These are phyloP conservation scores for Siniperca obscura DNA, from an alignment of 2,797 vertebrate species.

Conservation along the genomic window DNA sequence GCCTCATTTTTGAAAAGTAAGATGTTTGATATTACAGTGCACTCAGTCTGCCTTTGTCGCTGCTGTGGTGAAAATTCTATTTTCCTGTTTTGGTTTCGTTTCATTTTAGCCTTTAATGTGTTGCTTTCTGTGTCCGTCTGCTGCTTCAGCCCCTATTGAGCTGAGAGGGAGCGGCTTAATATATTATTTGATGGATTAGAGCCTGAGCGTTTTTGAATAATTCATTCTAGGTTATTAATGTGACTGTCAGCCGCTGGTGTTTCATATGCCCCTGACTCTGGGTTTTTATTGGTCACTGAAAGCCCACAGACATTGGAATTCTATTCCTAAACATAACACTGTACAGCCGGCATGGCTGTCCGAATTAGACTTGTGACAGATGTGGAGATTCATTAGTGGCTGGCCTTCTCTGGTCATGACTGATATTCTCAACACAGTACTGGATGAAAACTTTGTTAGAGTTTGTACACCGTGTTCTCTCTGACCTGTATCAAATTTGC, in stretches of 20 bases:
- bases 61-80: constrained; percentile 48
- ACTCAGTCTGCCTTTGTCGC: constrained; percentile 46
- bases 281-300: constrained; percentile 78
- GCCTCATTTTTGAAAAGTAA: constrained; percentile 49
- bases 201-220: constrained; percentile 84
- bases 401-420: constrained; percentile 39
- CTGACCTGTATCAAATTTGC: constrained; percentile 24
- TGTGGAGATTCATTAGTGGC: constrained; percentile 64
- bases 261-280: constrained; percentile 76
- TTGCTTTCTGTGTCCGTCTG: constrained; percentile 73
- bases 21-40: constrained; percentile 63
- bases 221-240: constrained; percentile 84
- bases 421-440: constrained; percentile 36
- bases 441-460: constrained; percentile 20
- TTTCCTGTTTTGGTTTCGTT: constrained; percentile 58
- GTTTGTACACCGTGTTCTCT: constrained; percentile 23
- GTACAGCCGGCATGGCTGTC: constrained; percentile 58
- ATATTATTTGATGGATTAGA: constrained; percentile 85
- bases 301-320: constrained; percentile 75
- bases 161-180: constrained; percentile 78
- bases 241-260: constrained; percentile 81
- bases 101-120: constrained; percentile 58
- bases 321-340: constrained; percentile 71
- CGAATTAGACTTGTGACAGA: constrained; percentile 61
- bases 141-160: constrained; percentile 66